Base-by-base conservation (phyloP, 2,888 invertebrate species). In the Chouioia cunea region DNA sequence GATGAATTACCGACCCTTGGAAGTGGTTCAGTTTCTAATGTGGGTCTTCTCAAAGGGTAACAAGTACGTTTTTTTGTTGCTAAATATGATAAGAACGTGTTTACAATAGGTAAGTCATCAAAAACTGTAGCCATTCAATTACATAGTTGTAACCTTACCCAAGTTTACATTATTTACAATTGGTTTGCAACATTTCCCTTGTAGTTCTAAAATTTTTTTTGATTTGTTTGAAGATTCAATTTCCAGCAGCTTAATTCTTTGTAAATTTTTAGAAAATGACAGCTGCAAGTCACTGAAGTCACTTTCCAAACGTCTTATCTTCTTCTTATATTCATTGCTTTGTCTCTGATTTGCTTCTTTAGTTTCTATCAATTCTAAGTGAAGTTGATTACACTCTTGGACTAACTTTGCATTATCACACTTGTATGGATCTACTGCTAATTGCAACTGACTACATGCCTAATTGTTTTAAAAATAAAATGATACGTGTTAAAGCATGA, bases 391-490 rank as follows among this genome's bases (percentile, higher is more conserved):
- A 80, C 92, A 92, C 86, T 94, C 93, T 82, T 90, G 89, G 68
- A 93, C 89, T 58, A 94, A 87, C 83, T 90, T 91, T 36, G 91
- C 90, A 86, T 94, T 94, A 80, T 94, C 94, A 83, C 92, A 92
- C 86, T 92, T 93, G 79, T 93, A 94, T 0, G 94, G 93, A 83
- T 94, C 93, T 48, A 91, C 89, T 77, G 91, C 91, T 67, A 91
- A 85, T 85, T 92, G 90, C 78, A 94, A 87, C 73, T 90, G 89
- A 79, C 90, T 90, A 75, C 91, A 89, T 83, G 93, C 92, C 90
- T 92, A 82, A 20, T 53, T 36, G 54, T 75, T 47, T 59, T 69
- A 18, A 52, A 50, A 57, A 27, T 27, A 63, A 57, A 60, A 44
- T 10, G 15, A 23, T 56, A 44, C 57, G 8, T 36, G 16, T n/a